Evolutionary conservation across 2,113 vertebrate species (phyloP).

Genomic region (Micromys minutus): DNA sequence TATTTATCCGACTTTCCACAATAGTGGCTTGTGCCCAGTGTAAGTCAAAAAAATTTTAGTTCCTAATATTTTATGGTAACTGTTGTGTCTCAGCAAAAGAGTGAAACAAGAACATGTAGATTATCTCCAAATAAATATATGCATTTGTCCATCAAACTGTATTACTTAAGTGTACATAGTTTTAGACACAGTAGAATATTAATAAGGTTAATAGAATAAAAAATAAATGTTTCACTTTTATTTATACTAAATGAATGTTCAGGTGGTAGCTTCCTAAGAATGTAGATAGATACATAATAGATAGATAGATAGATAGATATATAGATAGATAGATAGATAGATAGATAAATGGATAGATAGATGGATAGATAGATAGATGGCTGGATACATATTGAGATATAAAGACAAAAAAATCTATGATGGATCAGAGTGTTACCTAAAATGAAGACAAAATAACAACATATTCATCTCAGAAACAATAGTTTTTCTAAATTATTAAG

Average conservation of each 20-base stretch:
- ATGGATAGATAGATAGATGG: no score
- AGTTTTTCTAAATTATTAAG: not conserved
- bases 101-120: not conserved
- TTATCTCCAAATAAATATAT: not conserved
- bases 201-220: not conserved
- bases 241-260: not conserved
- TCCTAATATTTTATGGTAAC: not conserved
- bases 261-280: not conserved
- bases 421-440: not conserved
- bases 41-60: not conserved
- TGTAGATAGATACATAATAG: not conserved
- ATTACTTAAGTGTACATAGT: not conserved
- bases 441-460: not conserved
- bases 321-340: no score
- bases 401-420: not conserved
- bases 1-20: not conserved
- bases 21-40: not conserved
- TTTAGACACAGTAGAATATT: not conserved
- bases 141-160: not conserved
- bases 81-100: not conserved
- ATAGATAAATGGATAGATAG: no score
- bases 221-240: not conserved
- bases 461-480: not conserved
- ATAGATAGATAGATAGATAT: no score
- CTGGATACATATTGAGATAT: no score